Evolutionary conservation across 2,888 invertebrate genomes (phyloP), one percentile per base, ranked within the genome.

Genomic region (Sphaerophoria taeniata): DNA sequence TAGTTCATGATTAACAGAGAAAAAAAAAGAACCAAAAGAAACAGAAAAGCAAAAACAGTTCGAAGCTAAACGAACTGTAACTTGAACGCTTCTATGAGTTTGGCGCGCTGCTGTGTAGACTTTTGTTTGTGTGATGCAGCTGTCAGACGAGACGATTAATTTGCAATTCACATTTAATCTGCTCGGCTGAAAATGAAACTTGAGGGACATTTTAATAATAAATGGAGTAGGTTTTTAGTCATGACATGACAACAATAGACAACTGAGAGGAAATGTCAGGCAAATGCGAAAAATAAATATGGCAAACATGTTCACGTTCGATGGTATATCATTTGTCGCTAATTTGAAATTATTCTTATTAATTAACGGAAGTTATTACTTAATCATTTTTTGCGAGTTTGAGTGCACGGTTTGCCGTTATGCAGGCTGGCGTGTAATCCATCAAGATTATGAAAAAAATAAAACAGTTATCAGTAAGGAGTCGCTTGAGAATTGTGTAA

Each of bases 61-160:
- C 80, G 63, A 77, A 85, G 85, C 81, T 77, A 85, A 85, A 85
- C 81, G 85, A 85, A 85, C 81, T 85, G 79, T 80, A 80, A 80
- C 84, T 84, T 75, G 84, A 80, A 84, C 80, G 79, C 49, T 79
- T 34, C 31, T 71, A 51, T 77, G 51, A 39, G 53, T 63, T 43
- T 53, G 2, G 58, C 43, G 11, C 12, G 43, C 24, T 24, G n/a
- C n/a, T 60, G 16, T 0, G 14, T 49, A n/a, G 43, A 14, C 43
- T 75, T 36, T 47, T 67, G 58, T 5, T 34, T 45, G 58, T 58
- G 34, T 36, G 39, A 47, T 47, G 65, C 43, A 73, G 56, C 75
- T 67, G 63, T 67, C 60, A 80, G 75, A 76, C 84, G 34, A 75
- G 75, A 79, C 72, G 71, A 75, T 80, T 84, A 80, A 75, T 71